Evolutionary conservation across 2,113 vertebrate species (phyloP), one percentile per base, ranked within the genome.

Genomic region (Acanthochromis polyacanthus): DNA sequence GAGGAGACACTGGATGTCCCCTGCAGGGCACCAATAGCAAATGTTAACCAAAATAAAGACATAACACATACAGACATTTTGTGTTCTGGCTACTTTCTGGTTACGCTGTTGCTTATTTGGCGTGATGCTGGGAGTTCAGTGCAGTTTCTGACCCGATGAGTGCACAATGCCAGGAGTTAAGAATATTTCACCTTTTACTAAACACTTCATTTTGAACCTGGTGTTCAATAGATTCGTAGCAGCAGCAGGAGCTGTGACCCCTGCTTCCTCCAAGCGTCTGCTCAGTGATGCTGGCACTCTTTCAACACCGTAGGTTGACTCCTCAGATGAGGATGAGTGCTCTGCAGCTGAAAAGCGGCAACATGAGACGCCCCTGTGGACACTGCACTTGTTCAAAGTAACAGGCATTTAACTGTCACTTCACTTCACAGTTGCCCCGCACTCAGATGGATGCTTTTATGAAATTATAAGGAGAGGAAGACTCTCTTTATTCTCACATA

Each of bases 121-220:
- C 7, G 36, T 30, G 51, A 17, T 10, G n/a, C 74, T 52, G n/a
- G 52, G 59, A 16, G 55, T 52, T 60, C 14, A 53, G 56, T 30
- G 1, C 23, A 53, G 40, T 56, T 23, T 75, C 52, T 68, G 38
- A 71, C 78, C 66, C 69, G 25, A 17, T 19, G 55, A 67, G 55
- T 23, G 6, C 51, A 58, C 40, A 75, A 51, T 53, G n/a, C 15
- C 38, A 15, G 30, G 68, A 80, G 70, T 75, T 72, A 75, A 71
- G 82, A 82, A 85, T 56, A 80, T 53, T 43, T 75, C 60, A 71
- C 32, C 48, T 46, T 63, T 72, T 63, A 64, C 53, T 78, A 70
- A 78, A 79, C 22, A 61, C 22, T 62, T 52, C 1, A 43, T 73
- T 71, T 72, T 66, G 11, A 82, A 70, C 38, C 67, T 25, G 19